phyloP scores from a whole-genome alignment of 1,140 invertebrate species.

The Protaetia brevitarsis region DNA sequence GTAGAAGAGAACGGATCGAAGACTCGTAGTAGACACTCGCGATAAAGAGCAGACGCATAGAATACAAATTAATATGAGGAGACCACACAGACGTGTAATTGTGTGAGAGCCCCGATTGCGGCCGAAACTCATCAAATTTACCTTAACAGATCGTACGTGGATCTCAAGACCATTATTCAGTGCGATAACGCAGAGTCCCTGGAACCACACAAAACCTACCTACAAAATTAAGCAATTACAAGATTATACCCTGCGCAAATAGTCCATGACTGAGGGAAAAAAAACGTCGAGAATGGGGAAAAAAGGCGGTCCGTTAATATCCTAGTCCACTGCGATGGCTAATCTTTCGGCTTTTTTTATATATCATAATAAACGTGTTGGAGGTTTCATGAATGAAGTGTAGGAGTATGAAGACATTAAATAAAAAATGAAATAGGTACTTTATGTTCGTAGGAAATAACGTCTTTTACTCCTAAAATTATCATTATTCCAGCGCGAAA shows the following conservation, averaged over 20 bases:
- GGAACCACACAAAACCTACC: constrained; percentile 5
- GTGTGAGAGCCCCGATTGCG: neutral
- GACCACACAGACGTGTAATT: constrained; percentile 1
- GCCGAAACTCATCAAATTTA: constrained; percentile 8
- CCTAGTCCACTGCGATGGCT: neutral
- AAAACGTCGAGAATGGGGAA: neutral
- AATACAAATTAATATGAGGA: neutral
- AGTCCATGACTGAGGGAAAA: neutral
- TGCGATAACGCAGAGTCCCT: neutral
- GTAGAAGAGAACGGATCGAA: neutral
- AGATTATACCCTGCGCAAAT: constrained; percentile 17
- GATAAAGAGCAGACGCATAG: constrained; percentile 1
- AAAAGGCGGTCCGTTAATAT: constrained; percentile 4
- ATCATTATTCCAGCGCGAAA: too few species aligned
- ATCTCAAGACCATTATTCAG: constrained; percentile 3
- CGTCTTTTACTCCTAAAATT: too few species aligned
- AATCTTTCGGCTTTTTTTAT: neutral
- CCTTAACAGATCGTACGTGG: constrained; percentile 13
- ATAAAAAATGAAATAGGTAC: too few species aligned
- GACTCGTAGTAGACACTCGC: neutral
- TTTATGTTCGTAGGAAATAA: too few species aligned
- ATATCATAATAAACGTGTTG: neutral
- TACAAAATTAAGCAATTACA: constrained; percentile 17
- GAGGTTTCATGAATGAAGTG: constrained; percentile 2
- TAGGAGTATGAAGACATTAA: too few species aligned